Evolutionary conservation across 2,113 vertebrate species (phyloP), one percentile per base, ranked within the genome.

Genomic region (Suricata suricatta): DNA sequence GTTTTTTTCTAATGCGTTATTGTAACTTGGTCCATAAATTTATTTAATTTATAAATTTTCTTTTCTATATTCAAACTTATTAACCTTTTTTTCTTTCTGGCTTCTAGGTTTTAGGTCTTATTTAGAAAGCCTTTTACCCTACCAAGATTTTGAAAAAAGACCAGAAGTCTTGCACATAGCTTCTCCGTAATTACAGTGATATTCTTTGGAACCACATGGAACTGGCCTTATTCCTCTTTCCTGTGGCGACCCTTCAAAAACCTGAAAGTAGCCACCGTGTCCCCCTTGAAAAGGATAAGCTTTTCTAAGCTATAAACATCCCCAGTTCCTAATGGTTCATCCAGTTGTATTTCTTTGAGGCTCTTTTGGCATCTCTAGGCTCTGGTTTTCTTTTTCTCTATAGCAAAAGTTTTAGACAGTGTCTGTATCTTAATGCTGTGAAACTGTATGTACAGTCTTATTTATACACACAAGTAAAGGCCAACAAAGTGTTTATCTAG

Each of bases 381-480:
- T 35, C 11, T 38, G 72, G 74, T 94, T 94, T 68, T 86, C 64
- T 86, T 86, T 60, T 33, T 85, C 33, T 89, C 74, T 74, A 57
- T 93, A 93, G n/a, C 38, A n/a, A n/a, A 94, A 82, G 8, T 93
- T 66, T 68, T 77, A 66, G 31, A 71, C 11, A 76, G 3, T 66
- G 8, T 82, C 71, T 89, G 0, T 74, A 47, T 66, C n/a, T 95
- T 89, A 81, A 60, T 82, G 31, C 54, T 57, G 0, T 76, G 76
- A 90, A 38, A 33, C 57, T 92, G 2, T 23, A 23, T 33, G 16
- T n/a, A 82, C 47, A 81, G 11, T 88, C 79, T 77, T 95, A 69
- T 72, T 84, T 79, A 68, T 63, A 21, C 89, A 21, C 89, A 57
- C 68, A 92, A 80, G 68, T 88, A 68, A 95, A 92, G 94, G 14